Evolutionary conservation across 2,888 invertebrate species (phyloP).

Genomic region (Ennomos quercinarius): DNA sequence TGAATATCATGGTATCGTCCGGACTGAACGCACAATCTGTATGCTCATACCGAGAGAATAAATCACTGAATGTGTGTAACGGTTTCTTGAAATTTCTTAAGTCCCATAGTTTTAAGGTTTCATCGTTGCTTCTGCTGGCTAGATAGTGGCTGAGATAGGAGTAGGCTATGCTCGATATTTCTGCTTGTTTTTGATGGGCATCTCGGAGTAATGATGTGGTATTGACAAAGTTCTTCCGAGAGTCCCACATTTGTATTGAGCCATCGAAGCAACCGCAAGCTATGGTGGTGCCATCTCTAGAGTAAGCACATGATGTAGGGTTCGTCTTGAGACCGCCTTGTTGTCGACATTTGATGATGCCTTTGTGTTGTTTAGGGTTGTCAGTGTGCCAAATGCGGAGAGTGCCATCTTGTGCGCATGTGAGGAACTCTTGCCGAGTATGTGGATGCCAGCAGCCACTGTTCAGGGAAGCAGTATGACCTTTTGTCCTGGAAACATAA

Average conservation of each 20-base stretch:
- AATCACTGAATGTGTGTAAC: conserved; percentile 87
- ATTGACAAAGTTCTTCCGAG: conserved; percentile 95
- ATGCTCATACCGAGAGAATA: conserved; percentile 94
- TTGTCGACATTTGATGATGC: conserved; percentile 94
- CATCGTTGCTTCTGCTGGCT: conserved; percentile 95
- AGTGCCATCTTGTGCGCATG: conserved; percentile 97
- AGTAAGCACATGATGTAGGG: conserved; percentile 94
- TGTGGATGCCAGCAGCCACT: conserved; percentile 98
- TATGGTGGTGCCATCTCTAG: conserved; percentile 93
- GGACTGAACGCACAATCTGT: conserved; percentile 96
- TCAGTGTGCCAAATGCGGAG: conserved; percentile 96
- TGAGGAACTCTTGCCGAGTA: conserved; percentile 95
- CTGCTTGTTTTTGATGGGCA: conserved; percentile 92
- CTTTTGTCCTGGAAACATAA: conserved; percentile 88
- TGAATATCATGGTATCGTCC: conserved; percentile 94
- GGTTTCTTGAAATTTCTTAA: conserved; percentile 92
- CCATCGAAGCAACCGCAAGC: conserved; percentile 98
- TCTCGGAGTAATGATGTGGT: conserved; percentile 91
- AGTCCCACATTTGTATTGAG: conserved; percentile 98
- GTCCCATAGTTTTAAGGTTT: conserved; percentile 98
- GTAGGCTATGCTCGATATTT: conserved; percentile 94
- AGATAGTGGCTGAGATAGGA: conserved; percentile 94
- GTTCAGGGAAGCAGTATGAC: conserved; percentile 96
- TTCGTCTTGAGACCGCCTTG: conserved; percentile 94
- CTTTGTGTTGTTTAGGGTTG: conserved; percentile 91